phyloP scores from a whole-genome alignment of 2,113 vertebrate genomes.

The Muntiacus reevesi region DNA sequence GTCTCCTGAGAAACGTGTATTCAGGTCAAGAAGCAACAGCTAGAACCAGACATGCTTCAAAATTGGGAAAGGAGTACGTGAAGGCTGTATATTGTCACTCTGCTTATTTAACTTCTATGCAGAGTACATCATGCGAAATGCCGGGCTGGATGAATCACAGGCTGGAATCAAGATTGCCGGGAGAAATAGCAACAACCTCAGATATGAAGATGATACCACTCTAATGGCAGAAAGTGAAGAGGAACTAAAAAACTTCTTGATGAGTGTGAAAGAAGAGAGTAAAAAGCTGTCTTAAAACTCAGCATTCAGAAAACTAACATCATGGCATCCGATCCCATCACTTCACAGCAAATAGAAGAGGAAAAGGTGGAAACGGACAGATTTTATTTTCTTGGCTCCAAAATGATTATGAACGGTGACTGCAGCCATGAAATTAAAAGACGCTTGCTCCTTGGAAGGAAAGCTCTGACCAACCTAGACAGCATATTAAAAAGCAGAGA shows the following conservation, averaged over 20 bases:
- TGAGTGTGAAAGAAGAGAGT: not conserved
- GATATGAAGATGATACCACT: not conserved
- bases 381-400: not conserved
- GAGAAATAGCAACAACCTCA: not conserved
- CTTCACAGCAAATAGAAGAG: not conserved
- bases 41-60: not conserved
- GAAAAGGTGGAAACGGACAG: not conserved
- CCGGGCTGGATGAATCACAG: not conserved
- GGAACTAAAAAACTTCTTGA: not conserved
- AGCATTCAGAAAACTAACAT: not conserved
- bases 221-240: not conserved
- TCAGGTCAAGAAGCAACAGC: not conserved
- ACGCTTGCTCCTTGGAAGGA: not conserved
- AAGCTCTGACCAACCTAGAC: not conserved
- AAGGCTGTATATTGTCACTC: not conserved
- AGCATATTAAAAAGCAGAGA: not conserved
- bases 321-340: not conserved
- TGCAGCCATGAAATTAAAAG: not conserved
- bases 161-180: not conserved
- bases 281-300: not conserved
- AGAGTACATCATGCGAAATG: accelerated
- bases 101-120: not conserved
- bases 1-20: not conserved
- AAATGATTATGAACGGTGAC: not conserved
- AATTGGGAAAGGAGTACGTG: accelerated